phyloP scores from a whole-genome alignment of 2,797 vertebrate genomes.

The Gallinago stenura region DNA sequence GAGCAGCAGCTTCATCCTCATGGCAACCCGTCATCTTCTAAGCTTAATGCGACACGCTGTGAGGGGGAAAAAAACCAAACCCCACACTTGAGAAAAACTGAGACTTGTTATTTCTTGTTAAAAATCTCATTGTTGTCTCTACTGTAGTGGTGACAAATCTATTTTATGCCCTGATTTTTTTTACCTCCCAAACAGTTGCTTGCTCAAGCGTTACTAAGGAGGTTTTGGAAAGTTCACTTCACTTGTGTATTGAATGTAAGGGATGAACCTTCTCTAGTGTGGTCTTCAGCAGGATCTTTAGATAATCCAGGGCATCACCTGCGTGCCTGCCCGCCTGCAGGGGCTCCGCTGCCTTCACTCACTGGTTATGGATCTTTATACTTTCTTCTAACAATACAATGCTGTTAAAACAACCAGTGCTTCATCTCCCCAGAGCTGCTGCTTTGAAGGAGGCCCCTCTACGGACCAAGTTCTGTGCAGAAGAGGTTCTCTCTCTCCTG shows the following conservation, averaged over 20 bases:
- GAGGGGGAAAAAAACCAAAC: slow-evolving; percentile 67
- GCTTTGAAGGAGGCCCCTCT: not conserved
- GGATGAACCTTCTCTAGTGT: not conserved
- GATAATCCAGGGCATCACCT: not conserved
- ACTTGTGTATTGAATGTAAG: not conserved
- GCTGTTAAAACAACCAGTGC: not conserved
- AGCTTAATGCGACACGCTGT: slow-evolving; percentile 96
- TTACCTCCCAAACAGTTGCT: not conserved
- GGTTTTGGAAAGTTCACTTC: not conserved
- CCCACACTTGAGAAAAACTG: not conserved
- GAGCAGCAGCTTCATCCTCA: slow-evolving; percentile 82
- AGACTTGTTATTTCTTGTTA: not conserved
- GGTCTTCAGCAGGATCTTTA: not conserved
- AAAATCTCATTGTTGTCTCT: not conserved
- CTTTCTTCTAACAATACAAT: not conserved
- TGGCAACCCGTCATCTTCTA: slow-evolving; percentile 96
- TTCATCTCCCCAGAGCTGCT: not conserved
- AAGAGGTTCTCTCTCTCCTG: not conserved
- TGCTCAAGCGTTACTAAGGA: not conserved
- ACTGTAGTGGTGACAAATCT: not conserved
- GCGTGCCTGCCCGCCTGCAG: not conserved
- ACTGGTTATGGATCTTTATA: rapidly evolving
- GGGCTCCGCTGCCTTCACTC: not conserved
- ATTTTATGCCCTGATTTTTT: not conserved
- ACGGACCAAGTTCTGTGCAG: not conserved